Evolutionary conservation across 2,797 vertebrate genomes (phyloP), one percentile per base, ranked within the genome.

Genomic region (Rhabdomys pumilio): DNA sequence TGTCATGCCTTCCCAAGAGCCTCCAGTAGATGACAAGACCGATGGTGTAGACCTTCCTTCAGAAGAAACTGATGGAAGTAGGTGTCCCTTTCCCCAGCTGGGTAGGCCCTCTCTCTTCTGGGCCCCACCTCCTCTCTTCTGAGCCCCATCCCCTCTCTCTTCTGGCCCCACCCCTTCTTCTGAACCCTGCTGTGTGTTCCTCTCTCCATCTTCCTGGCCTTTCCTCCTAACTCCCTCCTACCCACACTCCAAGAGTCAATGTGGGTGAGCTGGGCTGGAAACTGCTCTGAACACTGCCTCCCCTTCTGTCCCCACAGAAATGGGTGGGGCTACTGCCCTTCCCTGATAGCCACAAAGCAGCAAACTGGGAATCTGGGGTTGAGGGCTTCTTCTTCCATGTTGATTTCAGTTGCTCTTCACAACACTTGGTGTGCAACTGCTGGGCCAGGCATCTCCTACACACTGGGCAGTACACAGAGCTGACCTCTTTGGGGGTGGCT

Each of bases 1-100:
- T 99, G 99, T 99, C 99, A 99, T 99, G 99, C 99, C 99, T 99
- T 99, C 99, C 98, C 99, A 99, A 98, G 99, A 99, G 98, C 99
- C 99, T 97, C 98, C 99, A 97, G 99, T 99, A 98, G 99, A 99
- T 44, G 99, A 99, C 96, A 99, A 99, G 98, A 99, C 98, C 0
- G 99, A 99, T 3, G 99, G 99, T 97, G 99, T 98, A 94, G 99
- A 99, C 94, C 98, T 99, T 94, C 99, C 99, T 96, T 98, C 99
- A 3, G 99, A 99, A 95, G 99, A 99, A 97, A 98, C 98, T 1
- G 99, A 99, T 95, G 99, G 99, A 98, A 99, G 99, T 99, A 99
- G 99, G 99, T 98, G n/a, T 73, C 63, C 11, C 47, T 8, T 24
- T 9, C 76, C 75, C 19, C 47, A 44, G 1, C 31, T 0, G 10